Percentiles rank a stretch among this genome's conserved stretches.
Conservation (phyloP, 2,113 vertebrate species). For the Ammodytes marinus region DNA sequence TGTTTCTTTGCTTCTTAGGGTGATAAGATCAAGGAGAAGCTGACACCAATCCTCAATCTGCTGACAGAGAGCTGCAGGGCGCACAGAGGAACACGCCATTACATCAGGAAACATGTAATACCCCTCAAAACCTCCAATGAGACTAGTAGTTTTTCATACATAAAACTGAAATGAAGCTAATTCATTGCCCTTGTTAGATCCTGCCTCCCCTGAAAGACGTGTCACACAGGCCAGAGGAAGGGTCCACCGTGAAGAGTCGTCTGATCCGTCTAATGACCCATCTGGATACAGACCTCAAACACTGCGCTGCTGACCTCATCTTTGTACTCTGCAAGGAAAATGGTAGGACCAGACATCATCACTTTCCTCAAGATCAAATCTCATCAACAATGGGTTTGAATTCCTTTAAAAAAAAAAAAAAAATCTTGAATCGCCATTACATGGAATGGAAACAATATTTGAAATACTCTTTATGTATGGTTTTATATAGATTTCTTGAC, state of each 20-base stretch:
- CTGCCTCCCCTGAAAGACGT: conserved; percentile 84
- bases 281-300: conserved; percentile 87
- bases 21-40: conserved; percentile 84
- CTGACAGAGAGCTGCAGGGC: conserved; percentile 86
- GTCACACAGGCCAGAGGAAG: conserved; percentile 81
- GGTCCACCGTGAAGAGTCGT: conserved; percentile 80
- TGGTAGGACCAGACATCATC: conserved; percentile 64
- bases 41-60: conserved; percentile 86
- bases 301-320: conserved; percentile 87
- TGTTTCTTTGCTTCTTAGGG: conserved; percentile 69
- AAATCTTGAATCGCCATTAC: neutral
- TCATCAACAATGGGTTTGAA: too few relatives aligned
- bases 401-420: too few relatives aligned
- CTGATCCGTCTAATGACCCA: conserved; percentile 88
- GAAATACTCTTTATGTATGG: neutral
- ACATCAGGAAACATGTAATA: conserved; percentile 81
- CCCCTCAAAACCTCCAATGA: neutral
- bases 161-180: neutral
- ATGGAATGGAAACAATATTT: neutral
- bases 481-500: neutral
- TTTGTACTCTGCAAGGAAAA: conserved; percentile 91
- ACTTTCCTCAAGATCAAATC: neutral
- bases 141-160: neutral
- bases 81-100: conserved; percentile 85
- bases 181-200: conserved; percentile 63